These are phyloP conservation scores for Aradus depressus DNA, from an alignment of 2,888 invertebrate genomes.

Conservation along the genomic window DNA sequence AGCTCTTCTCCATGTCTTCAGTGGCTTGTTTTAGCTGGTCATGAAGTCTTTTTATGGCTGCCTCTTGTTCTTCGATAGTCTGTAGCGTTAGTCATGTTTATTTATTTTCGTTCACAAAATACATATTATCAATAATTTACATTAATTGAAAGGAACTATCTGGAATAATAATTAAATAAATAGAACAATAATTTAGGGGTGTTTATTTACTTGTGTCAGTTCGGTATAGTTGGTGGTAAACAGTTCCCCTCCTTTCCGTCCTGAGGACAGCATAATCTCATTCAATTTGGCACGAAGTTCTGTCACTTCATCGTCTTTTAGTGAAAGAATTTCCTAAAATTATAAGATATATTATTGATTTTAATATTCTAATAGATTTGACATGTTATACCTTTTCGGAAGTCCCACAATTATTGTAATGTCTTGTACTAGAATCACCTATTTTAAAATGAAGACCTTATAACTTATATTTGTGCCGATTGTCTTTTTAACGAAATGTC, in stretches of 20 bases:
- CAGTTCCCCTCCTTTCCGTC: conserved; percentile 15
- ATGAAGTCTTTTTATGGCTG: conserved; percentile 60
- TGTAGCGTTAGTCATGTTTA: conserved; percentile 28
- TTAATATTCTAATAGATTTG: too few relatives aligned
- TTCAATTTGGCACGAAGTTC: conserved; percentile 27
- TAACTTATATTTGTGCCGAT: too few relatives aligned
- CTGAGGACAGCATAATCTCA: conserved; percentile 12
- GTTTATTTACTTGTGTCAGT: conserved; percentile 19
- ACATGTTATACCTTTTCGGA: too few relatives aligned
- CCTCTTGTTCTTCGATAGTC: conserved; percentile 50
- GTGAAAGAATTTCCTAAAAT: conserved; percentile 30
- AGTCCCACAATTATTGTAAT: too few relatives aligned
- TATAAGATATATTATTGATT: too few relatives aligned
- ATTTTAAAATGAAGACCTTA: too few relatives aligned
- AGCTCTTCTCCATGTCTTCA: conserved; percentile 59
- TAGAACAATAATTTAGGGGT: too few relatives aligned
- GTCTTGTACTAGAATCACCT: too few relatives aligned
- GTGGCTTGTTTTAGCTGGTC: conserved; percentile 61
- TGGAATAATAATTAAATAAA: not conserved
- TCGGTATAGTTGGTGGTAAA: conserved; percentile 23
- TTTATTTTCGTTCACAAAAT: not conserved
- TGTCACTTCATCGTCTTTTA: conserved; percentile 31
- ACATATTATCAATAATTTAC: not conserved
- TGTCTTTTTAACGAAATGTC: too few relatives aligned
- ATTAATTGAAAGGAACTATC: too few relatives aligned